phyloP scores from a whole-genome alignment of 2,113 vertebrate genomes.

The Oryzias melastigma region DNA sequence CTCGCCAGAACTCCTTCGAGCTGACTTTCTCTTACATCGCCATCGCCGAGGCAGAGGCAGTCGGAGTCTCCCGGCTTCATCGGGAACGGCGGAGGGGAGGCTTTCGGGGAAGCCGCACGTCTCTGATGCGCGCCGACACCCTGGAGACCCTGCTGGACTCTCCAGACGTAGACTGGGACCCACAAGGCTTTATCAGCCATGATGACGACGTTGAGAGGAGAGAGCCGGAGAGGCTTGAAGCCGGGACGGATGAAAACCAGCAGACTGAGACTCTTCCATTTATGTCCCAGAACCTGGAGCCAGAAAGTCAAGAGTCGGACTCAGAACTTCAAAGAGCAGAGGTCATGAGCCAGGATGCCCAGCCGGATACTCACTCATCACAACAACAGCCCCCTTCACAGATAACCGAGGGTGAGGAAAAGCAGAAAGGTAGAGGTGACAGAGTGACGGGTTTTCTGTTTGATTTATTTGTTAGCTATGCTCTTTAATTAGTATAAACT shows the following conservation, averaged over 20 bases:
- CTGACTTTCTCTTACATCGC: conserved; percentile 89
- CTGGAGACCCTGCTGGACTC: conserved; percentile 74
- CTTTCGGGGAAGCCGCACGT: conserved; percentile 50
- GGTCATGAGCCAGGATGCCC: conserved; percentile 16
- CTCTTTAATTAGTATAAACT: background rate
- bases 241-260: conserved; percentile 26
- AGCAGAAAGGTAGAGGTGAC: background rate
- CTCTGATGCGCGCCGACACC: conserved; percentile 72
- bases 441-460: background rate
- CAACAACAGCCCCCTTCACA: conserved; percentile 43
- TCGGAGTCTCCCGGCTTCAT: conserved; percentile 60
- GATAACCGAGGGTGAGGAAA: conserved; percentile 49
- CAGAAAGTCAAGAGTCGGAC: conserved; percentile 42
- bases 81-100: conserved; percentile 63
- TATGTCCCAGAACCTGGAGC: conserved; percentile 39
- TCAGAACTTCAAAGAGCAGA: conserved; percentile 42
- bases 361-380: conserved; percentile 9
- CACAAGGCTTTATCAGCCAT: conserved; percentile 47
- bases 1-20: conserved; percentile 80
- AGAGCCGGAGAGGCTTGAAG: conserved; percentile 29
- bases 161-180: conserved; percentile 73
- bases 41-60: conserved; percentile 74
- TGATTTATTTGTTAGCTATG: background rate
- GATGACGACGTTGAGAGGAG: conserved; percentile 52
- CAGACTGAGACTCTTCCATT: conserved; percentile 36